These are phyloP conservation scores for Protonibea diacanthus DNA, from an alignment of 2,797 vertebrate species.

Conservation along the genomic window DNA sequence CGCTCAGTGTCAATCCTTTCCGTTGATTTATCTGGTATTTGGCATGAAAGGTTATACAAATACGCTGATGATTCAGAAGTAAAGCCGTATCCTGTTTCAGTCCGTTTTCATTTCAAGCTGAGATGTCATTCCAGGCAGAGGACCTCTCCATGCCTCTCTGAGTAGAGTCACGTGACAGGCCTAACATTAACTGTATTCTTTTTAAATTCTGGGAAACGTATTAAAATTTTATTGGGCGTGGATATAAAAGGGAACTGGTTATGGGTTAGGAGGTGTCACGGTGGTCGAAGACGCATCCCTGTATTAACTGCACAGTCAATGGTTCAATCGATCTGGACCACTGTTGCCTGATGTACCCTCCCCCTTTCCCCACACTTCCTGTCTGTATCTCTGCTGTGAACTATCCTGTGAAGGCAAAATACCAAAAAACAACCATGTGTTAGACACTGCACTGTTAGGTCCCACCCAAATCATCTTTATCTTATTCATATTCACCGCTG, in stretches of 20 bases:
- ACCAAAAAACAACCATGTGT: background rate
- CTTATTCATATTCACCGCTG: background rate
- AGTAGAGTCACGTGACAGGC: slow-evolving; percentile 15
- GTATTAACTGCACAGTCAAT: background rate
- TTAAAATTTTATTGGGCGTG: background rate
- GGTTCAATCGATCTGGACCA: background rate
- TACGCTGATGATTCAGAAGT: slow-evolving; percentile 53
- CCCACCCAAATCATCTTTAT: background rate
- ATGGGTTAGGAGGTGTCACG: background rate
- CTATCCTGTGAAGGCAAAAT: background rate
- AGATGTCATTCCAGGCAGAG: slow-evolving; percentile 44
- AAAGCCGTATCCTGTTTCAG: slow-evolving; percentile 56
- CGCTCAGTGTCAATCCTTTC: slow-evolving; percentile 40
- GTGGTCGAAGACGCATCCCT: background rate
- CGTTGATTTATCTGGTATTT: slow-evolving; percentile 55
- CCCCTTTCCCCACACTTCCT: background rate
- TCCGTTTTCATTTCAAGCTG: slow-evolving; percentile 56
- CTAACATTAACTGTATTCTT: slow-evolving; percentile 3
- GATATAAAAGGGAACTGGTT: background rate
- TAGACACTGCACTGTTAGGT: background rate
- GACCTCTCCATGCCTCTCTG: slow-evolving; percentile 13
- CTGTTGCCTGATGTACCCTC: background rate
- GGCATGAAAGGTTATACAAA: slow-evolving; percentile 55
- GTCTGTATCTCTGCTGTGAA: background rate
- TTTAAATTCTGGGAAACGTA: background rate